These are phyloP conservation scores for Chlorospingus flavigularis DNA, from an alignment of 2,797 vertebrate species.

Conservation along the genomic window DNA sequence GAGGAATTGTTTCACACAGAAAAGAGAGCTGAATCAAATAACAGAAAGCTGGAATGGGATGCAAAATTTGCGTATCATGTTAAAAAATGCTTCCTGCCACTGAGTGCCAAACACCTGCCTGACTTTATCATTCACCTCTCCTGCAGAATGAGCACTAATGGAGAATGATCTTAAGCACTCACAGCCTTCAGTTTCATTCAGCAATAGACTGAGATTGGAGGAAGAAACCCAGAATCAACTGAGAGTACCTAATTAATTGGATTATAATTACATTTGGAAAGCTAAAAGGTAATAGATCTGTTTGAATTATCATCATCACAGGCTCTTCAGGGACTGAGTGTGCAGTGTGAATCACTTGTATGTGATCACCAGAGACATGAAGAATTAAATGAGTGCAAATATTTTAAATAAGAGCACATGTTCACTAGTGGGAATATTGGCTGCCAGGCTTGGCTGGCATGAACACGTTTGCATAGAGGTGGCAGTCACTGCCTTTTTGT, in stretches of 20 bases:
- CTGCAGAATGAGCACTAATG: not conserved
- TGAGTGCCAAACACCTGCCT: not conserved
- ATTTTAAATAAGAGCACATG: constrained; percentile 48
- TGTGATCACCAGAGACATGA: constrained; percentile 25
- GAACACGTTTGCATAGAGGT: not conserved
- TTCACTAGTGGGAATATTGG: constrained; percentile 9
- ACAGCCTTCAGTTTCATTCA: not conserved
- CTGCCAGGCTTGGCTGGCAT: not conserved
- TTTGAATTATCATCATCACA: constrained; percentile 56
- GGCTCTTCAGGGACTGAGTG: constrained; percentile 48
- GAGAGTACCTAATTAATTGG: constrained; percentile 67
- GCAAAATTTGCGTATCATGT: not conserved
- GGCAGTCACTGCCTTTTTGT: not conserved
- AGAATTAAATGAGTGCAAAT: constrained; percentile 52
- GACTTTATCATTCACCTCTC: not conserved
- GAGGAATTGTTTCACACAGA: not conserved
- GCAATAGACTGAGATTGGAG: constrained; percentile 13
- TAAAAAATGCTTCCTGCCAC: not conserved
- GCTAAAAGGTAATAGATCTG: constrained; percentile 61
- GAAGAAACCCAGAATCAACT: constrained; percentile 46
- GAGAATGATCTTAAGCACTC: not conserved
- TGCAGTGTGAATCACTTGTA: constrained; percentile 26
- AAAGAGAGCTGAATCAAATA: not conserved
- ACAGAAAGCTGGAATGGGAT: not conserved
- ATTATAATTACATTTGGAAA: constrained; percentile 70